These are phyloP conservation scores for Reticulitermes lucifugus DNA, from an alignment of 2,888 invertebrate species.

Conservation along the genomic window DNA sequence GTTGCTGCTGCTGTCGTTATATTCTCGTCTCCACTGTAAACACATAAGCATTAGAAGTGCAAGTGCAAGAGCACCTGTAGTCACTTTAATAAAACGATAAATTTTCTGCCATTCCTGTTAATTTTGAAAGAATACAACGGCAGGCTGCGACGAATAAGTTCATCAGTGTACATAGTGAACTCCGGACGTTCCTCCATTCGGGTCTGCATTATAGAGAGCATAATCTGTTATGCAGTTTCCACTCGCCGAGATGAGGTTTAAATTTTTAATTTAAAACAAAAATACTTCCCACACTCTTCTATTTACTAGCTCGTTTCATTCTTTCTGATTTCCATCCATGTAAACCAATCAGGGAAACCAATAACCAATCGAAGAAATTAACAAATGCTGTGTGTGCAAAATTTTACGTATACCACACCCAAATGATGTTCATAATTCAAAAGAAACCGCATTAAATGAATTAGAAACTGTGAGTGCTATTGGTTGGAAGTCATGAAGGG, in stretches of 20 bases:
- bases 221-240: not conserved
- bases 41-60: too few species aligned
- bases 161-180: too few species aligned
- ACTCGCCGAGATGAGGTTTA: not conserved
- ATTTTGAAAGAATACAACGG: too few species aligned
- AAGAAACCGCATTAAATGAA: not conserved
- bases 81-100: too few species aligned
- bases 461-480: not conserved
- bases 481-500: too few species aligned
- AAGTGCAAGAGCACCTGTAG: too few species aligned
- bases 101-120: too few species aligned
- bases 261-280: constrained; percentile 13
- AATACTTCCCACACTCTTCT: not conserved
- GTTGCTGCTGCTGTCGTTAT: too few species aligned
- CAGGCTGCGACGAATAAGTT: too few species aligned
- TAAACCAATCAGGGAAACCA: not conserved
- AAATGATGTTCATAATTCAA: not conserved
- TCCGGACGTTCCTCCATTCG: too few species aligned
- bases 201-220: too few species aligned
- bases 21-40: too few species aligned
- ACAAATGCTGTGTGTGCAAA: not conserved
- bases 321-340: not conserved
- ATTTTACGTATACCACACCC: not conserved
- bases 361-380: constrained; percentile 10
- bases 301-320: not conserved